Evolutionary conservation across 2,888 invertebrate species (phyloP).

Genomic region (Protodeltote pygarga): DNA sequence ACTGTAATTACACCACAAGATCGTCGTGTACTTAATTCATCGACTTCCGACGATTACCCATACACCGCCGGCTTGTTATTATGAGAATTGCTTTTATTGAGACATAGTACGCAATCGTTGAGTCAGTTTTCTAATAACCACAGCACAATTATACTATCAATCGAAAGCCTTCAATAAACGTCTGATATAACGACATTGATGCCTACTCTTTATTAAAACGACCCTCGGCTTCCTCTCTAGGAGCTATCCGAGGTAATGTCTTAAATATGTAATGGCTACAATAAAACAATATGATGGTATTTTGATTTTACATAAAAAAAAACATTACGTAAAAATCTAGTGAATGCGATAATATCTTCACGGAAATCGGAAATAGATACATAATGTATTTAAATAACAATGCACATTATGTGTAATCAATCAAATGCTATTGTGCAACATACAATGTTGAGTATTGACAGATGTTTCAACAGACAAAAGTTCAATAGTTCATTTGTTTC

Average conservation of each 20-base stretch:
- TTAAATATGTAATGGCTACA: constrained; percentile 10
- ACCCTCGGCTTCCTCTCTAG: constrained; percentile 20
- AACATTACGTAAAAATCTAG: constrained; percentile 1
- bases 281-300: constrained; percentile 23
- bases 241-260: constrained; percentile 3
- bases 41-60: constrained; percentile 73
- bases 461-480: no score
- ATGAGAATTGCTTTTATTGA: constrained; percentile 70
- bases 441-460: constrained; percentile 1
- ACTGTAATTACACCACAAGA: constrained; percentile 69
- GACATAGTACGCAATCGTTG: constrained; percentile 57
- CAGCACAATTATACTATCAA: constrained; percentile 53
- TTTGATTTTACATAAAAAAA: constrained; percentile 8
- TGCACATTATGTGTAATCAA: neutral
- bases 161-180: constrained; percentile 45
- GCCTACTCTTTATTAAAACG: constrained; percentile 40
- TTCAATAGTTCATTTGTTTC: no score
- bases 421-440: neutral
- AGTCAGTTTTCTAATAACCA: constrained; percentile 56
- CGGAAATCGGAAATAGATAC: neutral
- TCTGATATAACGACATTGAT: constrained; percentile 43
- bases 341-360: neutral
- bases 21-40: constrained; percentile 67
- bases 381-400: neutral
- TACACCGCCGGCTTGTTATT: constrained; percentile 63